Evolutionary conservation across 2,113 vertebrate species (phyloP).

Genomic region (Callipepla californica): DNA sequence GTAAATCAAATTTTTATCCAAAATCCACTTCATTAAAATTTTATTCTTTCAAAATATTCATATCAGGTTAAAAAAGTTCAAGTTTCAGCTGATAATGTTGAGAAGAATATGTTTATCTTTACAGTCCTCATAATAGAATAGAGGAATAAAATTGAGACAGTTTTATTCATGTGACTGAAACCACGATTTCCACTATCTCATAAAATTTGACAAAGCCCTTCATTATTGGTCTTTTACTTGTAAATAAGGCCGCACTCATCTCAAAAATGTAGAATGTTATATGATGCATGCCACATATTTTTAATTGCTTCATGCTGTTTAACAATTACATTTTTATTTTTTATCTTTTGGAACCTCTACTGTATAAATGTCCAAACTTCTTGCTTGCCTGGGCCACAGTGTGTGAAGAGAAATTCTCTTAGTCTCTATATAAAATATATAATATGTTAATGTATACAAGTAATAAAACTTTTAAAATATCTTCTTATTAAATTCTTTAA

Average conservation of each 20-base stretch:
- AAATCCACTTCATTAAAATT: not conserved
- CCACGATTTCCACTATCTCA: not conserved
- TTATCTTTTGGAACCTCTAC: not conserved
- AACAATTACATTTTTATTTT: not conserved
- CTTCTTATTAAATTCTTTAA: too few relatives aligned
- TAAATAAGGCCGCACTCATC: not conserved
- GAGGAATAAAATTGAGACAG: not conserved
- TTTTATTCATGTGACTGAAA: not conserved
- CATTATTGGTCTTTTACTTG: not conserved
- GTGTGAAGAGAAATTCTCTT: too few relatives aligned
- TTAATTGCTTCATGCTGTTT: not conserved
- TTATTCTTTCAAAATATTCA: not conserved
- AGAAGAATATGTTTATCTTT: not conserved
- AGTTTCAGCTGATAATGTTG: not conserved
- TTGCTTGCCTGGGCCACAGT: too few relatives aligned
- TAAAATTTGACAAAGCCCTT: not conserved
- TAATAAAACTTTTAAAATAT: too few relatives aligned
- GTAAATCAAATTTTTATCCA: not conserved
- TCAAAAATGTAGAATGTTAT: not conserved
- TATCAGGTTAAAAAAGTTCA: not conserved
- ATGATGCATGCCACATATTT: not conserved
- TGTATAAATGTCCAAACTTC: not conserved
- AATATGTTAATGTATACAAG: too few relatives aligned
- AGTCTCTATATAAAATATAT: too few relatives aligned
- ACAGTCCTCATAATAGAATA: not conserved